These are phyloP conservation scores for Garra rufa DNA, from an alignment of 2,113 vertebrate species.

Conservation along the genomic window DNA sequence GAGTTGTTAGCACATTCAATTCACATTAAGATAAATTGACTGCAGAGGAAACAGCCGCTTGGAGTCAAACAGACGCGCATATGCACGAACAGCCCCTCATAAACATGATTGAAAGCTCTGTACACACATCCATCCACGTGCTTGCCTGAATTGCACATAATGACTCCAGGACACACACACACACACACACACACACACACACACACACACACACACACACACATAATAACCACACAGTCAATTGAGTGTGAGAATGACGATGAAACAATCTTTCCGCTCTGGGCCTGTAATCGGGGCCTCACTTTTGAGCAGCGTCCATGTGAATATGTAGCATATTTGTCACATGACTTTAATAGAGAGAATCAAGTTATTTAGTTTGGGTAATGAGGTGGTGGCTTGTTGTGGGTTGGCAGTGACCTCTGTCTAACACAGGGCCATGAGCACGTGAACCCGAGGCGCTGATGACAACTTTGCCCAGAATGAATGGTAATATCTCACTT, in stretches of 20 bases:
- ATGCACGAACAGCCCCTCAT: slow-evolving; percentile 45
- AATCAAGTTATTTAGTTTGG: slow-evolving; percentile 47
- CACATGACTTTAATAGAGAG: slow-evolving; percentile 41
- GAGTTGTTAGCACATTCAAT: slow-evolving; percentile 51
- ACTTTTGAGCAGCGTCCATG: slow-evolving; percentile 26
- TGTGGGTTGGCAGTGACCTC: slow-evolving; percentile 35
- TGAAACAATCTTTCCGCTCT: slow-evolving; percentile 39
- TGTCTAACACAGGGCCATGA: slow-evolving; percentile 22
- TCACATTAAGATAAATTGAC: slow-evolving; percentile 59
- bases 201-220: too few relatives aligned
- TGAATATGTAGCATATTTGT: slow-evolving; percentile 39
- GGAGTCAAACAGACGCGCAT: slow-evolving; percentile 31
- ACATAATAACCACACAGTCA: slow-evolving; percentile 48
- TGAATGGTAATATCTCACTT: slow-evolving; percentile 16
- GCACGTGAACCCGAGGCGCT: slow-evolving; percentile 2
- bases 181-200: slow-evolving; percentile 25
- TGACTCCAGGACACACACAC: slow-evolving; percentile 47
- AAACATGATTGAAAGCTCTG: slow-evolving; percentile 60
- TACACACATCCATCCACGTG: slow-evolving; percentile 54
- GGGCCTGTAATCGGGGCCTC: slow-evolving; percentile 38
- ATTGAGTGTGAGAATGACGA: slow-evolving; percentile 55
- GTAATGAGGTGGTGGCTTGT: slow-evolving; percentile 44
- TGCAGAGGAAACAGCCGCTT: slow-evolving; percentile 41
- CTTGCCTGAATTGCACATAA: slow-evolving; percentile 56
- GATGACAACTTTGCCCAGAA: not conserved